Conservation (phyloP, 2,113 vertebrate species). For the Numenius arquata region DNA sequence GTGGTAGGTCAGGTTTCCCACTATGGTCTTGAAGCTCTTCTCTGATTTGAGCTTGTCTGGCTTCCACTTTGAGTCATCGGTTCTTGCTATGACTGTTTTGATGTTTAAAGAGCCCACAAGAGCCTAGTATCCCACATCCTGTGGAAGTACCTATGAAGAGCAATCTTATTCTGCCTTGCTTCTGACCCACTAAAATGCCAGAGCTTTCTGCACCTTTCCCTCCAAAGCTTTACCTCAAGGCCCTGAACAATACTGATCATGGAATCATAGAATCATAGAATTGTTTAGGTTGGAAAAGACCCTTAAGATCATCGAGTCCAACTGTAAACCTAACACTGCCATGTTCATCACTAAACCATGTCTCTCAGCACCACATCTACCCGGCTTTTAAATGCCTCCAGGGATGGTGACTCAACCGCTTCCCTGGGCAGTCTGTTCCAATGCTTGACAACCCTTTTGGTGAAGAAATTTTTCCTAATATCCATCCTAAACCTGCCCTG, state of each 20-base stretch:
- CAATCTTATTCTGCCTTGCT: background rate
- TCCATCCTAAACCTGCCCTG: background rate
- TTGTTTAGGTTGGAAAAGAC: background rate
- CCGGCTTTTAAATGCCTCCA: accelerated
- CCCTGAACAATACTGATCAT: background rate
- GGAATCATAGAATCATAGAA: background rate
- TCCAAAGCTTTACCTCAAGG: background rate
- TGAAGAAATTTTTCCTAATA: background rate
- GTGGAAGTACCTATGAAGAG: background rate
- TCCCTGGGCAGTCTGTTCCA: background rate
- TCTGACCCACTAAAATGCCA: background rate
- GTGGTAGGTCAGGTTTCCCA: background rate
- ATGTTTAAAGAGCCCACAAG: background rate
- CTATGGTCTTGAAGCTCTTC: background rate
- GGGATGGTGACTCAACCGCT: background rate
- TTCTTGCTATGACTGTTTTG: background rate
- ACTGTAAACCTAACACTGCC: background rate
- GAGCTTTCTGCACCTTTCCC: background rate
- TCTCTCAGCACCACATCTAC: background rate
- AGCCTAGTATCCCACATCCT: background rate
- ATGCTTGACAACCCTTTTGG: background rate
- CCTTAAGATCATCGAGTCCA: background rate
- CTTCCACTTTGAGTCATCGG: background rate
- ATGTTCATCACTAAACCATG: background rate
- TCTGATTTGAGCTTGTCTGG: background rate